Evolutionary conservation across 2,888 invertebrate genomes (phyloP).

Genomic region (Eutolmus rufibarbis): DNA sequence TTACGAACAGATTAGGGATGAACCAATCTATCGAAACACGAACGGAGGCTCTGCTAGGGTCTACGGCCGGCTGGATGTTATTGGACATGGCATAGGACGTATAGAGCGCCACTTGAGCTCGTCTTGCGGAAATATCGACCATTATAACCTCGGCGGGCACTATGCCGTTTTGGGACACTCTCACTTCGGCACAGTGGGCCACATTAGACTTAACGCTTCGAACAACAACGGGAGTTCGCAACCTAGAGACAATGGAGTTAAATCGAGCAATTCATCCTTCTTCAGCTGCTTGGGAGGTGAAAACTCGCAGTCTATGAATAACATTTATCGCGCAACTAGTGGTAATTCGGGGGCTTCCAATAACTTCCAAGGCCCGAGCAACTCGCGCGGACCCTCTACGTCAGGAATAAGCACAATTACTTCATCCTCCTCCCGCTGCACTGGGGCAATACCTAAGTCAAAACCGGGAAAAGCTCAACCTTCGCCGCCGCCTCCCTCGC

Average conservation of each 20-base stretch:
- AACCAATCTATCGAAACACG: conserved; percentile 60
- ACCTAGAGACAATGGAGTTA: conserved; percentile 53
- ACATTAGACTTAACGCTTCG: conserved; percentile 60
- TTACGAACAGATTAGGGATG: conserved; percentile 66
- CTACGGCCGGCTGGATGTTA: conserved; percentile 66
- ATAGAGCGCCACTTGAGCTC: conserved; percentile 71
- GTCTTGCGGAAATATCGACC: conserved; percentile 70
- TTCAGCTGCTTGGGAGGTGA: conserved; percentile 63
- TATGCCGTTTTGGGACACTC: conserved; percentile 63
- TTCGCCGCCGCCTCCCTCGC: conserved; percentile 19
- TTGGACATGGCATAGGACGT: conserved; percentile 67
- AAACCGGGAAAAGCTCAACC: conserved; percentile 30
- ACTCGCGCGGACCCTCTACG: not conserved
- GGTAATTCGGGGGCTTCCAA: conserved; percentile 45
- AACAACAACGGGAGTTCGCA: conserved; percentile 42
- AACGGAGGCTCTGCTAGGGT: conserved; percentile 55
- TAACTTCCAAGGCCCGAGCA: conserved; percentile 24
- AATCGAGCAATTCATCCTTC: conserved; percentile 61
- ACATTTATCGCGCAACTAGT: conserved; percentile 58
- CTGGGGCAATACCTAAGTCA: conserved; percentile 48
- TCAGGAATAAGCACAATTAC: not conserved
- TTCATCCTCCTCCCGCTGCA: conserved; percentile 36
- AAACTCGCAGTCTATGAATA: conserved; percentile 63
- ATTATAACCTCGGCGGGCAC: conserved; percentile 63
- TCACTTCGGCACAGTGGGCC: conserved; percentile 63